Evolutionary conservation across 2,113 vertebrate species (phyloP).

Genomic region (Petrocephalus microphthalmus): DNA sequence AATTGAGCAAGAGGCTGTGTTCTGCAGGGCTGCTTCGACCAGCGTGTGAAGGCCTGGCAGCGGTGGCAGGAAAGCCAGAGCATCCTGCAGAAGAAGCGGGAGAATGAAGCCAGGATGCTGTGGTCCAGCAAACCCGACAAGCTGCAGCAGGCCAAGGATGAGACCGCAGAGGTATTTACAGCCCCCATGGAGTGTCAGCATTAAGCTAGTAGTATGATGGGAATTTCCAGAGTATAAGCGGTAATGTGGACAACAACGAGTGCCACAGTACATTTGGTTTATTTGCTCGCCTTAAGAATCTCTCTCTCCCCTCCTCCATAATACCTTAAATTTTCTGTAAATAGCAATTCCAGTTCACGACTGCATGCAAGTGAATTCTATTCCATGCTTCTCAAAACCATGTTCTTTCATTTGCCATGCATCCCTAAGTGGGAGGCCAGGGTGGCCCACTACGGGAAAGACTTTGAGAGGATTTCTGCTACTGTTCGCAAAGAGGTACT

Average conservation of each 20-base stretch:
- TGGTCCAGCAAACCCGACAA: constrained; percentile 98
- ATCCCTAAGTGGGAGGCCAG: constrained; percentile 84
- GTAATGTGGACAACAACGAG: neutral
- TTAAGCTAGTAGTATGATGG: neutral
- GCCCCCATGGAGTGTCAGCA: neutral
- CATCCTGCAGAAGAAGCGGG: constrained; percentile 89
- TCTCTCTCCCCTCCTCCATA: neutral
- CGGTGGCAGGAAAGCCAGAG: constrained; percentile 91
- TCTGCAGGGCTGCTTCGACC: constrained; percentile 84
- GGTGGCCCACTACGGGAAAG: constrained; percentile 86
- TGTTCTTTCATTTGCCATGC: neutral
- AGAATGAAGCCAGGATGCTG: constrained; percentile 84
- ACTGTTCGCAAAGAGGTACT: constrained; percentile 89
- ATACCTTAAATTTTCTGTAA: neutral
- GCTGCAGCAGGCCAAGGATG: constrained; percentile 92
- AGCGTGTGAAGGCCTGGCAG: constrained; percentile 95
- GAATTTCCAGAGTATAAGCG: neutral
- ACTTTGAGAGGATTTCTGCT: constrained; percentile 86
- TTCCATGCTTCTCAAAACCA: neutral
- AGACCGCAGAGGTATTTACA: constrained; percentile 78
- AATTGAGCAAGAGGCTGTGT: neutral
- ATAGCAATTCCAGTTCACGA: neutral
- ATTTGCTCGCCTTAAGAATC: neutral
- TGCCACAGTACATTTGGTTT: neutral
- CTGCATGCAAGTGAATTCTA: neutral